These are phyloP conservation scores for Dasypogon diadema DNA, from an alignment of 2,888 invertebrate species.

Conservation along the genomic window DNA sequence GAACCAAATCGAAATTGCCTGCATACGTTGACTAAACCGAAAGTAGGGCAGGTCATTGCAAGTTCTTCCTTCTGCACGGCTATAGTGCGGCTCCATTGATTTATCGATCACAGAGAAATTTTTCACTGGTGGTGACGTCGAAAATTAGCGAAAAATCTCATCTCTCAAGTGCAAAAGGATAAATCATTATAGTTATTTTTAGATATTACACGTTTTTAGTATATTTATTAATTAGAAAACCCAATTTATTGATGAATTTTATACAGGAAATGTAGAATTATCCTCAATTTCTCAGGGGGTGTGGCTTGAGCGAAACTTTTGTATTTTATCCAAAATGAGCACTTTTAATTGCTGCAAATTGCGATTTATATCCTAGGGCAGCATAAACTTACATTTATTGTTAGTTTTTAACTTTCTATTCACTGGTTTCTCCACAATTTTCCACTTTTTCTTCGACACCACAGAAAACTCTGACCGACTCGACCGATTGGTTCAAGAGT, in stretches of 20 bases:
- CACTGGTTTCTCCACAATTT: conserved; percentile 1
- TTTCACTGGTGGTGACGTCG: conserved; percentile 47
- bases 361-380: no score
- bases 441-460: conserved; percentile 18
- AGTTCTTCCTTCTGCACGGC: neutral
- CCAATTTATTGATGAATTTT: conserved; percentile 27
- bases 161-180: neutral
- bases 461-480: neutral
- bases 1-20: neutral
- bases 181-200: conserved; percentile 7
- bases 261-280: conserved; percentile 38
- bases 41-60: conserved; percentile 21
- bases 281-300: conserved; percentile 10
- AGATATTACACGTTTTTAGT: conserved; percentile 1
- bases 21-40: neutral
- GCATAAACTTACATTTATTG: conserved; percentile 35
- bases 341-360: no score
- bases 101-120: conserved; percentile 48
- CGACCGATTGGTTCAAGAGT: conserved; percentile 15
- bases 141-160: conserved; percentile 20
- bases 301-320: conserved; percentile 38
- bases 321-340: no score
- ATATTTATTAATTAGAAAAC: no score
- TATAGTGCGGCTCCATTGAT: conserved; percentile 41
- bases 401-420: conserved; percentile 12